Evolutionary conservation across 2,888 invertebrate genomes (phyloP).

Genomic region (Galeopsomyia nigrocyanea): DNA sequence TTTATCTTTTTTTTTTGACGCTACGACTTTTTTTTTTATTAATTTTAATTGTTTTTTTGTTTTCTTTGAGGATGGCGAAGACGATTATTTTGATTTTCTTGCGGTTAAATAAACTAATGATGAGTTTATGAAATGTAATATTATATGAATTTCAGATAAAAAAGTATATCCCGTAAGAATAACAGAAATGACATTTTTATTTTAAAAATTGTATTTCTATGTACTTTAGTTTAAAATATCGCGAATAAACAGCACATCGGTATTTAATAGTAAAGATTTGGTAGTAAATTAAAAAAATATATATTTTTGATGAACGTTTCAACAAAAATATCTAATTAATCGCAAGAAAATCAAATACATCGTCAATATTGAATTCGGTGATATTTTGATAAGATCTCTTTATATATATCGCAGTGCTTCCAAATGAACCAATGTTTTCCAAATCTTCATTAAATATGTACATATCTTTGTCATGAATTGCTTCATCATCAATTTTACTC

Average conservation of each 20-base stretch:
- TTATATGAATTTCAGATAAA: too few relatives aligned
- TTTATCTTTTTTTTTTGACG: constrained; percentile 43
- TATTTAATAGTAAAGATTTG: too few relatives aligned
- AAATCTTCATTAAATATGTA: constrained; percentile 32
- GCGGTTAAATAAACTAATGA: not conserved
- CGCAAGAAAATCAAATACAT: constrained; percentile 13
- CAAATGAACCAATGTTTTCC: constrained; percentile 30
- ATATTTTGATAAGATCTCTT: constrained; percentile 38
- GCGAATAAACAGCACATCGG: too few relatives aligned
- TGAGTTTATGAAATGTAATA: too few relatives aligned
- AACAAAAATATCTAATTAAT: not conserved
- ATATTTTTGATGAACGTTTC: too few relatives aligned
- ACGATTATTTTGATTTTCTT: constrained; percentile 5
- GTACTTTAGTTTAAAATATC: too few relatives aligned
- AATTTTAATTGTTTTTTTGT: not conserved
- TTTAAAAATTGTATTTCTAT: too few relatives aligned
- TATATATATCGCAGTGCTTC: constrained; percentile 34
- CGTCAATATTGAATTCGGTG: constrained; percentile 19
- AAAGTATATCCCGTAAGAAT: too few relatives aligned
- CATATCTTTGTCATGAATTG: constrained; percentile 25
- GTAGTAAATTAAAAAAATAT: too few relatives aligned
- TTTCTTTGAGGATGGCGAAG: not conserved
- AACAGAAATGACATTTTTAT: too few relatives aligned
- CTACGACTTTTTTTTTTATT: constrained; percentile 18
- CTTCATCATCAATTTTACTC: constrained; percentile 28